phyloP scores from a whole-genome alignment of 1,140 invertebrate genomes.

The Oscheius sp. region DNA sequence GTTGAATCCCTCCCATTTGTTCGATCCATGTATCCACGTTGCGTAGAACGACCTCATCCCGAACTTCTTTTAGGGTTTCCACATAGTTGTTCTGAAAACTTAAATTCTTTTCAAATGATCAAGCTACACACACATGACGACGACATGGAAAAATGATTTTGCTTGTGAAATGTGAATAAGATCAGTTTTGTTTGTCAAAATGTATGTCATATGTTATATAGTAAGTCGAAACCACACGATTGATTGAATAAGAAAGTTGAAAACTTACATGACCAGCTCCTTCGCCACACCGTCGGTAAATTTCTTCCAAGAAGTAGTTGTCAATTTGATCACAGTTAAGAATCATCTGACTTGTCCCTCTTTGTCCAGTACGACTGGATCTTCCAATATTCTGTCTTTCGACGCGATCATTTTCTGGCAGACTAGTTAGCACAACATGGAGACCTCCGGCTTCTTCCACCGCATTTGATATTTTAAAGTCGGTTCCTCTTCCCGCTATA shows the following conservation, averaged over 20 bases:
- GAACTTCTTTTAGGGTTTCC: not conserved
- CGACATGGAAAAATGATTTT: too few relatives aligned
- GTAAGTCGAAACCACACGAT: not conserved
- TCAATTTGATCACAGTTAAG: not conserved
- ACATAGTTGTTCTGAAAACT: not conserved
- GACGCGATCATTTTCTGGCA: not conserved
- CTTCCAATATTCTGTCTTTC: not conserved
- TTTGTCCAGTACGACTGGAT: not conserved
- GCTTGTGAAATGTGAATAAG: too few relatives aligned
- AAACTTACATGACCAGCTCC: not conserved
- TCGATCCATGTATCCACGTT: not conserved
- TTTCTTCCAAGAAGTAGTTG: not conserved
- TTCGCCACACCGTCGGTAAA: not conserved
- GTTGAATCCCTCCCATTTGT: not conserved
- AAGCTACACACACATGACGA: too few relatives aligned
- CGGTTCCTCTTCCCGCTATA: not conserved
- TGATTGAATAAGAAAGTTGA: too few relatives aligned
- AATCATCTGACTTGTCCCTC: not conserved
- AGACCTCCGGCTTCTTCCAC: not conserved
- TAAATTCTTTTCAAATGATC: too few relatives aligned
- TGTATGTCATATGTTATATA: too few relatives aligned
- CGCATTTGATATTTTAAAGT: not conserved
- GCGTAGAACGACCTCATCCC: not conserved
- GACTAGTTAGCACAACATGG: not conserved
- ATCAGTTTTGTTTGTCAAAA: too few relatives aligned